Evolutionary conservation across 2,113 vertebrate species (phyloP).

Genomic region (Rallus limicola): DNA sequence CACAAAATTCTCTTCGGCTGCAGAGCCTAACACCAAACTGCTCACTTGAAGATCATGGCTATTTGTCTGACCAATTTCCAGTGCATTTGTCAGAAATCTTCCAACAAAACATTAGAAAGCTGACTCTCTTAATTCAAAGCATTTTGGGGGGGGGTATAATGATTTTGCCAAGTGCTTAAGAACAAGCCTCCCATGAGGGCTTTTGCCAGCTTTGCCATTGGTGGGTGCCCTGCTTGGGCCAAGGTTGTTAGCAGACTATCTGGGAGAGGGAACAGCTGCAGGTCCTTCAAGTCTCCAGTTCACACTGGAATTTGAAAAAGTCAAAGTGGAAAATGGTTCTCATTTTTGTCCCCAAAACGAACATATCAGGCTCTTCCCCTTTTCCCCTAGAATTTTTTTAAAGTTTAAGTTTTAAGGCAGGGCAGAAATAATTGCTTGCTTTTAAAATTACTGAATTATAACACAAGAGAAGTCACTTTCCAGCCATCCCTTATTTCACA

Average conservation of each 20-base stretch:
- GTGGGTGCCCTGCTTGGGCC: not conserved
- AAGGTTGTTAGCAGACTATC: not conserved
- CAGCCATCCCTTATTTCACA: not conserved
- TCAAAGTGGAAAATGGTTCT: not conserved
- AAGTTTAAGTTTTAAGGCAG: not conserved
- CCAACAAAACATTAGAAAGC: not conserved
- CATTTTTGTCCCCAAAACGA: not conserved
- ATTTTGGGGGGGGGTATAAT: not conserved
- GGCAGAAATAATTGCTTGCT: not conserved
- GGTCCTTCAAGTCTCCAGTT: not conserved
- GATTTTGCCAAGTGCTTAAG: not conserved
- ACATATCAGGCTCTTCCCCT: not conserved
- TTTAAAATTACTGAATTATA: not conserved
- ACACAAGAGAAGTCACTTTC: not conserved
- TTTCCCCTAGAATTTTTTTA: not conserved
- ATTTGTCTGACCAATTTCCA: not conserved
- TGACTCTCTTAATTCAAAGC: not conserved
- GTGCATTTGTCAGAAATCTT: not conserved
- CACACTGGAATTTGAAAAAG: not conserved
- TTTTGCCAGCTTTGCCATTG: not conserved
- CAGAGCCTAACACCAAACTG: not conserved
- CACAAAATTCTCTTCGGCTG: not conserved
- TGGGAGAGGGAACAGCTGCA: not conserved
- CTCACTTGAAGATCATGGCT: not conserved
- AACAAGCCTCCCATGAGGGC: fast-evolving